phyloP scores from a whole-genome alignment of 2,797 vertebrate genomes.

The Chelon labrosus region DNA sequence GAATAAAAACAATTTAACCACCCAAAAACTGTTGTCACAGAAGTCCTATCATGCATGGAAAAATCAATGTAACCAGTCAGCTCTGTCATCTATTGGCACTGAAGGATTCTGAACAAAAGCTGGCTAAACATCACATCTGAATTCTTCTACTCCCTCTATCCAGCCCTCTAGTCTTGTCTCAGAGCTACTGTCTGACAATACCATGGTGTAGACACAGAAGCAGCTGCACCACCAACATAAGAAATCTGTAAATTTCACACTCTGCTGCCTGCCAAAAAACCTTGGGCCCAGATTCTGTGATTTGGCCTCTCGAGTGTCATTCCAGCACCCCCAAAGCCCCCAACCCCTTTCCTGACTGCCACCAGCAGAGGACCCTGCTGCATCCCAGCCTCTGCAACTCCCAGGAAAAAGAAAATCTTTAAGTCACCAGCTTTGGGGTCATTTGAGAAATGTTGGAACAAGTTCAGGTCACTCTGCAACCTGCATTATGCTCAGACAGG shows the following conservation, averaged over 20 bases:
- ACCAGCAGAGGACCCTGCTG: slow-evolving; percentile 68
- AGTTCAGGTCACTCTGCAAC: slow-evolving; percentile 81
- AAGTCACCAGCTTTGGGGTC: slow-evolving; percentile 84
- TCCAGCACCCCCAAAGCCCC: slow-evolving; percentile 53
- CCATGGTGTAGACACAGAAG: slow-evolving; percentile 82
- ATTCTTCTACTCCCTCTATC: slow-evolving; percentile 60
- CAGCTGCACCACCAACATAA: slow-evolving; percentile 88
- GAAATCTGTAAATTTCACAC: slow-evolving; percentile 91
- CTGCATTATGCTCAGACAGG: slow-evolving; percentile 52
- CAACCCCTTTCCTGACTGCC: slow-evolving; percentile 42
- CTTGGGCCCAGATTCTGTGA: slow-evolving; percentile 88
- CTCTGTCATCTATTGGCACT: slow-evolving; percentile 50
- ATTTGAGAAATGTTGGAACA: slow-evolving; percentile 88
- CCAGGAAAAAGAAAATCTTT: slow-evolving; percentile 65
- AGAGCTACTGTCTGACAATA: slow-evolving; percentile 70
- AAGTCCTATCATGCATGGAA: slow-evolving; percentile 40
- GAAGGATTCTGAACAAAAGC: slow-evolving; percentile 52
- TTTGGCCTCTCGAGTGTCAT: slow-evolving; percentile 86
- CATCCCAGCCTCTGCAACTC: slow-evolving; percentile 66
- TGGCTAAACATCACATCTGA: slow-evolving; percentile 81
- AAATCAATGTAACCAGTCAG: slow-evolving; percentile 55
- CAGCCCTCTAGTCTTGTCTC: slow-evolving; percentile 44
- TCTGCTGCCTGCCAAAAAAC: slow-evolving; percentile 88
- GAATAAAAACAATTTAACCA: slow-evolving; percentile 22
- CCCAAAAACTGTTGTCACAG: slow-evolving; percentile 15